Evolutionary conservation across 2,797 vertebrate species (phyloP).

Genomic region (Aeoliscus strigatus): DNA sequence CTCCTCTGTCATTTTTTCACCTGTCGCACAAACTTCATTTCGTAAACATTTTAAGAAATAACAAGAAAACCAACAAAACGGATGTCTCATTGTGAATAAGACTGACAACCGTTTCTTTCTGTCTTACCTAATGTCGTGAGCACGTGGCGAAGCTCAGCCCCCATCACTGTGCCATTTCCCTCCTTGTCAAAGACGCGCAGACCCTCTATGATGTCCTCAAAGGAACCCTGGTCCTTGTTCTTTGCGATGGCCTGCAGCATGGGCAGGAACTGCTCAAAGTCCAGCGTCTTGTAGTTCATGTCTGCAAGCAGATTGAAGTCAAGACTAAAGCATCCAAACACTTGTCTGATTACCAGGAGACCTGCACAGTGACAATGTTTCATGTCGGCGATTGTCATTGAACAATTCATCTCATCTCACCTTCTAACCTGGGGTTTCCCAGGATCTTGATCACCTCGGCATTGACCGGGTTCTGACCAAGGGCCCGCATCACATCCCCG

Average conservation of each 20-base stretch:
- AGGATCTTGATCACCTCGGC: constrained; percentile 90
- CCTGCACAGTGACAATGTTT: too few relatives aligned
- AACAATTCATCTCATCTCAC: too few relatives aligned
- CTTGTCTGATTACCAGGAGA: too few relatives aligned
- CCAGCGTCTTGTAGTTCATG: constrained; percentile 87
- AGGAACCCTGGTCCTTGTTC: constrained; percentile 92
- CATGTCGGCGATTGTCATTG: too few relatives aligned
- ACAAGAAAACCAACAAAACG: background rate
- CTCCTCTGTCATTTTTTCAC: constrained; percentile 91
- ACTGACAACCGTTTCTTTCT: background rate
- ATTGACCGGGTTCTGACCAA: constrained; percentile 91
- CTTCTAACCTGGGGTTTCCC: constrained; percentile 89
- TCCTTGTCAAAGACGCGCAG: constrained; percentile 92
- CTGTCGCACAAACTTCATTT: constrained; percentile 44
- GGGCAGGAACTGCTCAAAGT: constrained; percentile 92
- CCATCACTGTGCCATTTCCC: constrained; percentile 92
- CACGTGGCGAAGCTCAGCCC: constrained; percentile 90
- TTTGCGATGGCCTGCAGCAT: constrained; percentile 90
- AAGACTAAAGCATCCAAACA: too few relatives aligned
- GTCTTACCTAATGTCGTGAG: constrained; percentile 85
- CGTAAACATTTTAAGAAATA: background rate
- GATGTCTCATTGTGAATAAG: too few relatives aligned
- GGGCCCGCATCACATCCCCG: constrained; percentile 88
- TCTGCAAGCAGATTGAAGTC: constrained; percentile 62
- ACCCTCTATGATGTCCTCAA: constrained; percentile 89